Conservation (phyloP, 2,888 invertebrate species). For the Volucella inanis region DNA sequence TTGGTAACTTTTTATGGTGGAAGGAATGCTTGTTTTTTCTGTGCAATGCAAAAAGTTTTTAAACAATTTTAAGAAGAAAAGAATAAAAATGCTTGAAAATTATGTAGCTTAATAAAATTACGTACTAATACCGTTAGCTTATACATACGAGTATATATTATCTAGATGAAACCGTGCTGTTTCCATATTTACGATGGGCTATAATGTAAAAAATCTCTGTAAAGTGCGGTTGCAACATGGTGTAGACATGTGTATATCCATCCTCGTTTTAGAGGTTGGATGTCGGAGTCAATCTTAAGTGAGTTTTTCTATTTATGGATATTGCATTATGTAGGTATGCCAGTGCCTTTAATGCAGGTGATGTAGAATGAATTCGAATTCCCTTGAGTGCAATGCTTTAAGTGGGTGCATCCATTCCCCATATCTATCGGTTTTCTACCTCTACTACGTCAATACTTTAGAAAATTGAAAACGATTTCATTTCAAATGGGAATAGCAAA, state of each 20-base stretch:
- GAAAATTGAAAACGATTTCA: too few species aligned
- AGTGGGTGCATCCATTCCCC: too few species aligned
- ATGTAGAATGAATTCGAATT: slow-evolving; percentile 42
- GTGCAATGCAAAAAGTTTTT: slow-evolving; percentile 26
- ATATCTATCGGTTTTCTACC: too few species aligned
- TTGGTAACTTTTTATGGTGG: background rate
- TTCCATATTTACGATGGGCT: background rate
- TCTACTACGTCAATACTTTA: too few species aligned
- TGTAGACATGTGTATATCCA: background rate
- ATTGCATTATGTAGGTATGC: slow-evolving; percentile 55
- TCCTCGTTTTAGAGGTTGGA: slow-evolving; percentile 1
- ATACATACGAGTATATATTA: slow-evolving; percentile 39
- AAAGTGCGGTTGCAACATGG: background rate
- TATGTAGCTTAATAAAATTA: slow-evolving; percentile 26
- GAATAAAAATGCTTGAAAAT: background rate
- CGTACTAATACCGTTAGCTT: slow-evolving; percentile 6
- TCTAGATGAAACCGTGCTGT: background rate
- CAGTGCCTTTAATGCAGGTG: slow-evolving; percentile 46
- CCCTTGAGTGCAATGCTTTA: too few species aligned
- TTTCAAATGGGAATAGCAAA: too few species aligned
- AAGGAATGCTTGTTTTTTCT: background rate
- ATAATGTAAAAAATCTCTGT: slow-evolving; percentile 9
- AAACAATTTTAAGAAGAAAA: slow-evolving; percentile 18
- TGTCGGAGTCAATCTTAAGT: slow-evolving; percentile 48
- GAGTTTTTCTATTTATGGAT: slow-evolving; percentile 58